phyloP scores from a whole-genome alignment of 1,140 invertebrate genomes.

The Diachasmimorpha longicaudata region DNA sequence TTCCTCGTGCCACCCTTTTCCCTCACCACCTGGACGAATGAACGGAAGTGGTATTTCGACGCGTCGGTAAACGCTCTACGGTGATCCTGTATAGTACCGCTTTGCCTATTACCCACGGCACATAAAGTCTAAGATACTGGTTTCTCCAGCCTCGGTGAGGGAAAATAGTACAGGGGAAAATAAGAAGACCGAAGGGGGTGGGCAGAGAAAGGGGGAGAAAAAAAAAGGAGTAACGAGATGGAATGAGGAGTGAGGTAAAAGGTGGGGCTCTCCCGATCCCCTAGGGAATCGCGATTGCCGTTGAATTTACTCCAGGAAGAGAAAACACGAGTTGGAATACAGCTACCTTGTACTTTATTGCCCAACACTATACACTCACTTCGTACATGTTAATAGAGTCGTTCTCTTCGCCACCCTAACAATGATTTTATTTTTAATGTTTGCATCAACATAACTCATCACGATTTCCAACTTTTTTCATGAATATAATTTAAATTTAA shows the following conservation, averaged over 20 bases:
- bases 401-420: no score
- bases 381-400: no score
- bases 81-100: slow-evolving; percentile 23
- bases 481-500: no score
- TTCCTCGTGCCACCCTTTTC: background rate
- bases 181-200: background rate
- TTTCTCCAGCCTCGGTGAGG: background rate
- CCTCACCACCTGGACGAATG: slow-evolving; percentile 24
- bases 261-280: background rate
- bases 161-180: background rate
- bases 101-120: slow-evolving; percentile 32
- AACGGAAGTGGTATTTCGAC: slow-evolving; percentile 35
- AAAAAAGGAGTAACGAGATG: background rate
- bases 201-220: background rate
- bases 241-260: background rate
- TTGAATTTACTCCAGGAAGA: background rate
- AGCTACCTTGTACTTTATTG: background rate
- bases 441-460: no score
- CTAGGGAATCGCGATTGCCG: background rate
- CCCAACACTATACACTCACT: background rate
- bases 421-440: no score
- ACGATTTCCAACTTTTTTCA: no score
- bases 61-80: slow-evolving; percentile 22
- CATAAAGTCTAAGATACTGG: slow-evolving; percentile 30
- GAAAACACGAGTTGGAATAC: background rate